These are phyloP conservation scores for Pyrgilauda ruficollis DNA, from an alignment of 2,113 vertebrate species.

Conservation along the genomic window DNA sequence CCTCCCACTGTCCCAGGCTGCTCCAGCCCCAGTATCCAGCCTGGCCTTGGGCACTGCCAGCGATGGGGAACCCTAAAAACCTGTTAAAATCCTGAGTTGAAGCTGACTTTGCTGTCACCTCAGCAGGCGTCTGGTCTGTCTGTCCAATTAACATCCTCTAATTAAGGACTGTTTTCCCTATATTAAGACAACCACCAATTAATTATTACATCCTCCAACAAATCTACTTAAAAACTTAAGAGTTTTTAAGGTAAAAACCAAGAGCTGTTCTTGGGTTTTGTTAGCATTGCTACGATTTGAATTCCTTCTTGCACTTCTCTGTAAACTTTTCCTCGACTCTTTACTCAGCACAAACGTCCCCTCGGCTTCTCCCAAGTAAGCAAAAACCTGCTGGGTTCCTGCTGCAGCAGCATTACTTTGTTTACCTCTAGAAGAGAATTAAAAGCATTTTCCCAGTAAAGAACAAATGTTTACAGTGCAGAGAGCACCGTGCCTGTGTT, in stretches of 20 bases:
- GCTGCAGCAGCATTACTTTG: neutral
- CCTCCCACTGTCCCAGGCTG: neutral
- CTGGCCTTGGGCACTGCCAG: neutral
- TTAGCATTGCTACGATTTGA: neutral
- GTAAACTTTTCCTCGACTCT: neutral
- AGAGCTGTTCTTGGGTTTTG: neutral
- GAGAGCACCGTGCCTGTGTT: fast-evolving
- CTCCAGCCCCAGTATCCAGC: neutral
- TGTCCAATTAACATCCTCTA: neutral
- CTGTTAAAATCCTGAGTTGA: neutral
- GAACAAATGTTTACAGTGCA: neutral
- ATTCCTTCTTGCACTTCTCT: neutral
- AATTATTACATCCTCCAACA: neutral
- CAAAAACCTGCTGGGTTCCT: neutral
- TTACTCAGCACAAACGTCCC: fast-evolving
- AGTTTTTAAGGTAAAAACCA: too few species aligned
- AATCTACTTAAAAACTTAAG: neutral
- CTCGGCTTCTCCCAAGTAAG: neutral
- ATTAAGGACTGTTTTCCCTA: neutral
- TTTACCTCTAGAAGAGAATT: neutral
- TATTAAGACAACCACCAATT: neutral
- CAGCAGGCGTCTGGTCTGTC: neutral
- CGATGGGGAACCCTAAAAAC: neutral
- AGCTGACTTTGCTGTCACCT: neutral
- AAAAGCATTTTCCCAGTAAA: neutral